Conservation (phyloP, 2,113 vertebrate genomes). For the Saccopteryx bilineata region DNA sequence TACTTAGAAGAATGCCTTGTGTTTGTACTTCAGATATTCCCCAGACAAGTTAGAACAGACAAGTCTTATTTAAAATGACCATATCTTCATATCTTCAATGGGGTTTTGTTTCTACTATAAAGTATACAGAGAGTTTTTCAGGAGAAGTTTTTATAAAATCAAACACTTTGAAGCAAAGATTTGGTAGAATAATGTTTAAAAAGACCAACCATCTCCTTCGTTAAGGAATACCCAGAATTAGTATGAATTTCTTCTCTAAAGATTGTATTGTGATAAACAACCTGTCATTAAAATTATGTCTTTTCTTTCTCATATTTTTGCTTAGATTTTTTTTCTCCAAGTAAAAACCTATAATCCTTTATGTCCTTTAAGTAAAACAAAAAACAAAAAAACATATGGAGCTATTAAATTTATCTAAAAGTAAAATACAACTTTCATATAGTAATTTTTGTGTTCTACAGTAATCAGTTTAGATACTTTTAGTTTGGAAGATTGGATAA, state of each 20-base stretch:
- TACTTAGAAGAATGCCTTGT: neutral
- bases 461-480: neutral
- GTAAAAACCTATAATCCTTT: constrained; percentile 1
- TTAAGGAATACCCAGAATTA: neutral
- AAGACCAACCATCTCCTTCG: neutral
- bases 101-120: constrained; percentile 28
- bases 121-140: neutral
- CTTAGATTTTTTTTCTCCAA: neutral
- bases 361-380: neutral
- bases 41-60: neutral
- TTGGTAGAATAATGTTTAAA: constrained; percentile 18
- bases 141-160: neutral
- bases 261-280: neutral
- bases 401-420: neutral
- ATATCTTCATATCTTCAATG: neutral
- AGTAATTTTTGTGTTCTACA: neutral
- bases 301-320: constrained; percentile 18
- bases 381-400: neutral
- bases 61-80: neutral
- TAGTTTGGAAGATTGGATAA: neutral
- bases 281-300: neutral
- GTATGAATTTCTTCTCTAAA: neutral
- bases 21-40: neutral
- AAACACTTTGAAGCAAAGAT: constrained; percentile 16
- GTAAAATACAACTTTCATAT: neutral